Conservation (phyloP, 2,113 vertebrate genomes). For the Anseranas semipalmata region DNA sequence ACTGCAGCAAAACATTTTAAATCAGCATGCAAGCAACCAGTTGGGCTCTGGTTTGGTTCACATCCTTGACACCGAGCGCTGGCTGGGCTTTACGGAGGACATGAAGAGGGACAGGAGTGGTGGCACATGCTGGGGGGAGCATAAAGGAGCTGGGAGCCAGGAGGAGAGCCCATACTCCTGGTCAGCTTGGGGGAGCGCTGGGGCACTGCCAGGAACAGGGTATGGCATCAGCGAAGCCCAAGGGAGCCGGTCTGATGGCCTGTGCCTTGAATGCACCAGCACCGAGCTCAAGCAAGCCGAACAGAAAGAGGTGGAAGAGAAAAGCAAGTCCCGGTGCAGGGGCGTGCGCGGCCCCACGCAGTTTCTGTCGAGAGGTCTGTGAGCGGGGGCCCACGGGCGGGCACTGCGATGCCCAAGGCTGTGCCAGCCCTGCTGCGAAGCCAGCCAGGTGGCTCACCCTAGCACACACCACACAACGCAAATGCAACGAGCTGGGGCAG, state of each 20-base stretch:
- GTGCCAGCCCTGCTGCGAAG: background rate
- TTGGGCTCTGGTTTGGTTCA: background rate
- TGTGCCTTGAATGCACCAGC: background rate
- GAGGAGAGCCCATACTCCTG: background rate
- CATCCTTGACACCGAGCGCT: accelerated
- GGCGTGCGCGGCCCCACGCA: background rate
- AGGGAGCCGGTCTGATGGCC: background rate
- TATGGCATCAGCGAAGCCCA: accelerated
- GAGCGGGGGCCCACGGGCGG: background rate
- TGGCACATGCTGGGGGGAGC: background rate
- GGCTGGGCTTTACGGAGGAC: background rate
- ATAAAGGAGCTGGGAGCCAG: background rate
- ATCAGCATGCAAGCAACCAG: background rate
- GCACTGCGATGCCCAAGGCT: accelerated
- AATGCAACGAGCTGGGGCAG: accelerated
- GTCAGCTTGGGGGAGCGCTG: background rate
- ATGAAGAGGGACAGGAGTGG: background rate
- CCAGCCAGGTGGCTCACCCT: background rate
- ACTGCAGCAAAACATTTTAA: background rate
- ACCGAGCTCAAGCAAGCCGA: background rate
- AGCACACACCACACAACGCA: slow-evolving; percentile 47
- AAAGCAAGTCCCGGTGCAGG: accelerated
- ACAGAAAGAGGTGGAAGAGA: background rate
- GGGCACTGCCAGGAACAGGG: background rate
- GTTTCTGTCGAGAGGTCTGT: background rate